A percentile compares a stretch with the other conserved stretches of the same genome.
phyloP scores from a whole-genome alignment of 2,888 invertebrate species.

The Hydraecia micacea region DNA sequence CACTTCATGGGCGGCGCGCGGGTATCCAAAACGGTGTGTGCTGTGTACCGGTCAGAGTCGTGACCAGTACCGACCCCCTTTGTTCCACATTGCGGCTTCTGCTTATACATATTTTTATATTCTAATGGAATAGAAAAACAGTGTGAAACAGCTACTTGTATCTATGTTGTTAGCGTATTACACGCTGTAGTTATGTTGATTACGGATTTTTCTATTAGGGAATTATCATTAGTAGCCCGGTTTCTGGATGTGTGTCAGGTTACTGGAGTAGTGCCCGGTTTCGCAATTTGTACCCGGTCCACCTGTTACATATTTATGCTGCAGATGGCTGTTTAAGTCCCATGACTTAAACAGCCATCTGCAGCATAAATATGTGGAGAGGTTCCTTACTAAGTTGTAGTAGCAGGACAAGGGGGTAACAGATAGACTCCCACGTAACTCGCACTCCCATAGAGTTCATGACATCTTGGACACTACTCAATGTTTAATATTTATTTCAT shows the following conservation, averaged over 20 bases:
- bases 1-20: slow-evolving; percentile 76
- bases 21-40: slow-evolving; percentile 79
- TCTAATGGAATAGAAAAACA: slow-evolving; percentile 63
- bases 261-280: neutral
- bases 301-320: neutral
- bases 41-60: slow-evolving; percentile 79
- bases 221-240: neutral
- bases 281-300: too few species aligned
- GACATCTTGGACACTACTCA: too few species aligned
- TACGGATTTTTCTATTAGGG: neutral
- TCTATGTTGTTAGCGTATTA: neutral
- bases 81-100: slow-evolving; percentile 64
- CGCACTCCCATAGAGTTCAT: neutral
- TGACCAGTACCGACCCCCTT: slow-evolving; percentile 77
- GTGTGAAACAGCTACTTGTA: slow-evolving; percentile 39
- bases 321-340: too few species aligned
- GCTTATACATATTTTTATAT: slow-evolving; percentile 67
- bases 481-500: neutral
- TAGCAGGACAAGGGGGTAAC: neutral
- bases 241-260: neutral
- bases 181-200: neutral
- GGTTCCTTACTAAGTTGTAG: neutral
- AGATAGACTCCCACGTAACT: neutral
- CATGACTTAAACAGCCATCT: neutral
- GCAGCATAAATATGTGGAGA: neutral